A percentile compares a stretch with the other conserved stretches of the same genome.
phyloP scores from a whole-genome alignment of 2,797 vertebrate genomes.

The Chelidonichthys spinosus region DNA sequence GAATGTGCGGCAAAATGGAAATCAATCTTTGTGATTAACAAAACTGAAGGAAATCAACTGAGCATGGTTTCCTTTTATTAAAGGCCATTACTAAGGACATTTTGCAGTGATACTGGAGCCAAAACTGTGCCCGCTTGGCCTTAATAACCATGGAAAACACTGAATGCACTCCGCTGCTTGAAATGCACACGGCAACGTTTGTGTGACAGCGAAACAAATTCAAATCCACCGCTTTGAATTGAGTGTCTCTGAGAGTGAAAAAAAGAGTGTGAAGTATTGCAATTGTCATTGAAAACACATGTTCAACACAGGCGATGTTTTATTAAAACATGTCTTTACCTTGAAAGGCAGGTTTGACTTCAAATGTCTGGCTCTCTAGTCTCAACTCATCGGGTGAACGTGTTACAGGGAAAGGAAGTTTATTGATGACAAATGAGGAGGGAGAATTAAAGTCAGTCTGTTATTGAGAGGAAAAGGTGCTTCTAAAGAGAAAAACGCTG shows the following conservation, averaged over 20 bases:
- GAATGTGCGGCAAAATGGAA: background rate
- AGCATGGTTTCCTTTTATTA: constrained; percentile 68
- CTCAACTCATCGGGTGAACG: constrained; percentile 48
- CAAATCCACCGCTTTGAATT: background rate
- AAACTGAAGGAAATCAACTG: constrained; percentile 20
- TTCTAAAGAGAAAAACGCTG: constrained; percentile 75
- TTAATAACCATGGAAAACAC: constrained; percentile 27
- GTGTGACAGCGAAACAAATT: constrained; percentile 19
- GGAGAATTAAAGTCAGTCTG: constrained; percentile 53
- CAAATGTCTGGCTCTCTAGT: constrained; percentile 61
- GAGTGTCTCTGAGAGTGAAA: too few relatives aligned
- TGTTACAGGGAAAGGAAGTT: constrained; percentile 64
- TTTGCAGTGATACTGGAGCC: constrained; percentile 44
- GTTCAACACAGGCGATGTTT: constrained; percentile 62
- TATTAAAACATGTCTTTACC: constrained; percentile 65
- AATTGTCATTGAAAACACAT: constrained; percentile 62
- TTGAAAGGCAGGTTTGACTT: constrained; percentile 59
- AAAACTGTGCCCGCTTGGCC: constrained; percentile 19
- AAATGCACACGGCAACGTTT: constrained; percentile 22
- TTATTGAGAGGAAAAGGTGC: constrained; percentile 66
- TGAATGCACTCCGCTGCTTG: constrained; percentile 12
- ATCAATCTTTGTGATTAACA: constrained; percentile 2
- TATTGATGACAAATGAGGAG: constrained; percentile 56
- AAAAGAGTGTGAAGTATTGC: constrained; percentile 34
- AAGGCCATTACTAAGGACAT: constrained; percentile 61